Conservation (phyloP, 2,113 vertebrate genomes). For the Emydocephalus ijimae region DNA sequence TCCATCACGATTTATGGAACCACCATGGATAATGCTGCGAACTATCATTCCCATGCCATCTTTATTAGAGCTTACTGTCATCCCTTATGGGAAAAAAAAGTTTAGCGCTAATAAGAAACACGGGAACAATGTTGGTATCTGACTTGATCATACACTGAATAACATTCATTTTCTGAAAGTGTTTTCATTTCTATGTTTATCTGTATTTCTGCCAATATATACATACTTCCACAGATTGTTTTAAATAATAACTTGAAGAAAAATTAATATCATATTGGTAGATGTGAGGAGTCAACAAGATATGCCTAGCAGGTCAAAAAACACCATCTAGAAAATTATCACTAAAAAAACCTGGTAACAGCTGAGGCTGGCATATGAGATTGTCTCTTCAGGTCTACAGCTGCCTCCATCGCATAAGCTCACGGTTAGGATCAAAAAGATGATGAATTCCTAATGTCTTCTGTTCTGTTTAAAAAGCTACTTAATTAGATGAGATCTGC, state of each 20-base stretch:
- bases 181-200: not conserved
- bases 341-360: not conserved
- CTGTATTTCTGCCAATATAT: not conserved
- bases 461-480: not conserved
- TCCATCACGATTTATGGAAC: constrained; percentile 90
- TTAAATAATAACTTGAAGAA: not conserved
- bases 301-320: not conserved
- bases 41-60: constrained; percentile 90
- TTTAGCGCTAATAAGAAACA: not conserved
- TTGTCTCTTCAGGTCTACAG: not conserved
- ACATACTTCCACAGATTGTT: not conserved
- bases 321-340: not conserved
- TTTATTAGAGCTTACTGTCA: constrained; percentile 93
- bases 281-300: not conserved
- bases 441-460: not conserved
- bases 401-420: not conserved
- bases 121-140: not conserved
- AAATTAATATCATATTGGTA: not conserved
- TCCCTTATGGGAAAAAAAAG: constrained; percentile 71
- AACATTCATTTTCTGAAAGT: not conserved
- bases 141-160: not conserved
- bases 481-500: not conserved
- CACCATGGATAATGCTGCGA: constrained; percentile 91
- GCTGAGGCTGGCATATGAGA: not conserved
- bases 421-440: not conserved